These are phyloP conservation scores for Bagarius yarrelli DNA, from an alignment of 2,113 vertebrate species.

Conservation along the genomic window DNA sequence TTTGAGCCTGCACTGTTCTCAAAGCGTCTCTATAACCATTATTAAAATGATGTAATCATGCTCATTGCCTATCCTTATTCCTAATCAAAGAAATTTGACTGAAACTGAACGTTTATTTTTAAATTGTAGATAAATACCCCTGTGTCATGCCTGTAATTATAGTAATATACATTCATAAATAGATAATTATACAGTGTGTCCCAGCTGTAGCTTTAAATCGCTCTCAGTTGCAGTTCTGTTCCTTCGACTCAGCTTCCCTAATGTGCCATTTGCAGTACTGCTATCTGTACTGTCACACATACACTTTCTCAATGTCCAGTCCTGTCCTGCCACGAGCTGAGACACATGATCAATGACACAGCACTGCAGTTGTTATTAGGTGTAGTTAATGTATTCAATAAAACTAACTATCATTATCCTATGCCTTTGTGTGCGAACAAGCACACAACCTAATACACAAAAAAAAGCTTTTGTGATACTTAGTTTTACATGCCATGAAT, in stretches of 20 bases:
- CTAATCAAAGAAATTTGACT: neutral
- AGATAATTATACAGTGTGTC: constrained; percentile 4
- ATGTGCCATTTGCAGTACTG: constrained; percentile 56
- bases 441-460: neutral
- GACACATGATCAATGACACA: neutral
- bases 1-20: too few relatives aligned
- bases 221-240: constrained; percentile 47
- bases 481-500: constrained; percentile 46
- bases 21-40: neutral
- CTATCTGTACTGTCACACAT: constrained; percentile 48
- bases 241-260: constrained; percentile 50
- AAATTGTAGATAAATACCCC: neutral
- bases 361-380: neutral
- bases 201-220: constrained; percentile 63
- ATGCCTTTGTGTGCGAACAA: neutral
- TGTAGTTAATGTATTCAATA: neutral
- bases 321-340: neutral
- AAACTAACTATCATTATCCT: neutral
- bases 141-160: neutral
- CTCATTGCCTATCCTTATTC: neutral
- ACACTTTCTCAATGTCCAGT: constrained; percentile 16
- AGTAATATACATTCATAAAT: constrained; percentile 15
- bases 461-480: constrained; percentile 33
- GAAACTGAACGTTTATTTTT: neutral
- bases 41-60: too few relatives aligned